Evolutionary conservation across 2,888 invertebrate species (phyloP), one percentile per base, ranked within the genome.

Genomic region (Athrips mouffetella): DNA sequence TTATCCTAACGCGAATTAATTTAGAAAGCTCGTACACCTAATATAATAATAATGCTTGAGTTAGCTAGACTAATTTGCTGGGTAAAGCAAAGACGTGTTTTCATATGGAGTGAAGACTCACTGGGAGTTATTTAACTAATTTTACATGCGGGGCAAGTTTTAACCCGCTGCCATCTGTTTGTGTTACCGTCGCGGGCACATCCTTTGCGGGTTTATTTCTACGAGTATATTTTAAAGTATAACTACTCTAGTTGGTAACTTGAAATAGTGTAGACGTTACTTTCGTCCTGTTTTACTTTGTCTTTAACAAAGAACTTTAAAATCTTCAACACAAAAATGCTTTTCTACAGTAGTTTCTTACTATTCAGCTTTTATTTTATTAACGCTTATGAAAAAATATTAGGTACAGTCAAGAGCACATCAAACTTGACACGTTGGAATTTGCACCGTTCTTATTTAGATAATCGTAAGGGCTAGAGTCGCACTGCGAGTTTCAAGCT

Each of bases 1-100:
- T 74, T 75, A 76, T 63, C 70, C 70, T 62, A 72, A 73, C 70
- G 67, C 74, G 74, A 76, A 82, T 83, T 83, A 80, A 81, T 83
- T 82, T 73, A 67, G 70, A 72, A 71, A 70, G 68, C 67, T 66
- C 67, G 72, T 71, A n/a, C n/a, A n/a, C n/a, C n/a, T n/a, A n/a
- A n/a, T n/a, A n/a, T n/a, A n/a, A n/a, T n/a, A n/a, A 65, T 76
- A 80, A 81, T 73, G 75, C 63, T 65, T 70, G 73, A 79, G 74
- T 79, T 77, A 54, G 63, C 60, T 65, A 62, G 65, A 67, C 70
- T 82, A 80, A 82, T 81, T 81, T 70, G 63, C 73, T 69, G 69
- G 73, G 74, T 83, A 84, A 65, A 84, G 85, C 84, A 84, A 85
- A 84, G 80, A 80, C 84, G 70, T 84, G 85, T 84, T 77, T 71